Conservation (phyloP, 2,888 invertebrate genomes). For the Saturnia japonica region DNA sequence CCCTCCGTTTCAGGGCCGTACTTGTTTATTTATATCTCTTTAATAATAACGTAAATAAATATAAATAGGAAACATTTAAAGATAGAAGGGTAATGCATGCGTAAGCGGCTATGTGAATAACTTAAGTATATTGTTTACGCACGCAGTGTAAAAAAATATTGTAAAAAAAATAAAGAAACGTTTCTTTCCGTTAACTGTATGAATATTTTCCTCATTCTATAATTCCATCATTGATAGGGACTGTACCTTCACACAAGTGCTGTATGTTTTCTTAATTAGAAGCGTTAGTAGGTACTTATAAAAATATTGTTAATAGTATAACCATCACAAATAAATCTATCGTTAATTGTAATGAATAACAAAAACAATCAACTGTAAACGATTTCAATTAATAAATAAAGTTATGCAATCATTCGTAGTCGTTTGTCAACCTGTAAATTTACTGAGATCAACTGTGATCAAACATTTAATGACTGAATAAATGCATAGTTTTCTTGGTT, state of each 20-base stretch:
- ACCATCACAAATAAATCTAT: neutral
- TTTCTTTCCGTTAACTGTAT: neutral
- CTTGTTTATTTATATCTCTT: conserved; percentile 63
- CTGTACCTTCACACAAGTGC: neutral
- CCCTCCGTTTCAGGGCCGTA: conserved; percentile 77
- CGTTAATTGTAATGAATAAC: no score
- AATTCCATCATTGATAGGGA: neutral
- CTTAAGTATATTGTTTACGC: conserved; percentile 20
- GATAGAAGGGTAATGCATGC: conserved; percentile 31
- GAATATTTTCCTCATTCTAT: neutral
- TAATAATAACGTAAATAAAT: conserved; percentile 54
- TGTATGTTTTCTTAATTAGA: no score
- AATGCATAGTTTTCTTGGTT: neutral
- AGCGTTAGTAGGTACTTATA: no score
- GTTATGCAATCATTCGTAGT: neutral
- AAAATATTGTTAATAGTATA: neutral
- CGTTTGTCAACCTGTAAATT: neutral
- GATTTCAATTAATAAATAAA: neutral
- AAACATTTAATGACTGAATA: neutral
- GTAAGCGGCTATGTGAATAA: conserved; percentile 31
- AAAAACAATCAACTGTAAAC: neutral
- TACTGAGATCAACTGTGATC: neutral
- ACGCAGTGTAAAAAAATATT: conserved; percentile 9
- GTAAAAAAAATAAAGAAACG: neutral
- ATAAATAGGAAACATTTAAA: conserved; percentile 42